phyloP scores from a whole-genome alignment of 2,888 invertebrate genomes.

The Clanis bilineata region DNA sequence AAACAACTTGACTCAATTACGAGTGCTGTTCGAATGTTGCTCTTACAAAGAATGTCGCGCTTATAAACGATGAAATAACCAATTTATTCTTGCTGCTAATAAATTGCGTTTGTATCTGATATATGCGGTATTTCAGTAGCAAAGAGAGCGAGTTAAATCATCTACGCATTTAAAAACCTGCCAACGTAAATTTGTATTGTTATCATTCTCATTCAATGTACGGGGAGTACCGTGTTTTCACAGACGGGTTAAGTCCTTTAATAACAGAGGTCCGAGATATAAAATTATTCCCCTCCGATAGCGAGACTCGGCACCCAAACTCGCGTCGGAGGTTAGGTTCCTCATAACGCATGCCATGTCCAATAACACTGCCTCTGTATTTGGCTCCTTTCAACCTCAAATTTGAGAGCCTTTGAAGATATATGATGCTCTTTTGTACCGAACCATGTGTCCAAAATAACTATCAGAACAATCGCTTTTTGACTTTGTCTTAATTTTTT shows the following conservation, averaged over 20 bases:
- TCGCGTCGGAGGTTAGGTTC: too few species aligned
- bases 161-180: neutral
- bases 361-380: too few species aligned
- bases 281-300: too few species aligned
- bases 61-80: slow-evolving; percentile 14
- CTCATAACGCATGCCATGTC: too few species aligned
- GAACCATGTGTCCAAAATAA: too few species aligned
- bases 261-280: neutral
- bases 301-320: too few species aligned
- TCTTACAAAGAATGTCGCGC: neutral
- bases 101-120: too few species aligned
- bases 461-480: too few species aligned
- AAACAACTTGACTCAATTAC: neutral
- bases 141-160: neutral
- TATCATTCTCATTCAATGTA: neutral
- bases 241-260: neutral
- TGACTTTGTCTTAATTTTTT: too few species aligned
- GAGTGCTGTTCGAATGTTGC: neutral
- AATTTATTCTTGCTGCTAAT: neutral
- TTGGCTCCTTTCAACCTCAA: too few species aligned
- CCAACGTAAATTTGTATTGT: slow-evolving; percentile 1
- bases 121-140: neutral
- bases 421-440: too few species aligned
- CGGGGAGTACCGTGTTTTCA: slow-evolving; percentile 5
- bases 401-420: too few species aligned